phyloP scores from a whole-genome alignment of 2,888 invertebrate genomes.

The Syritta pipiens region DNA sequence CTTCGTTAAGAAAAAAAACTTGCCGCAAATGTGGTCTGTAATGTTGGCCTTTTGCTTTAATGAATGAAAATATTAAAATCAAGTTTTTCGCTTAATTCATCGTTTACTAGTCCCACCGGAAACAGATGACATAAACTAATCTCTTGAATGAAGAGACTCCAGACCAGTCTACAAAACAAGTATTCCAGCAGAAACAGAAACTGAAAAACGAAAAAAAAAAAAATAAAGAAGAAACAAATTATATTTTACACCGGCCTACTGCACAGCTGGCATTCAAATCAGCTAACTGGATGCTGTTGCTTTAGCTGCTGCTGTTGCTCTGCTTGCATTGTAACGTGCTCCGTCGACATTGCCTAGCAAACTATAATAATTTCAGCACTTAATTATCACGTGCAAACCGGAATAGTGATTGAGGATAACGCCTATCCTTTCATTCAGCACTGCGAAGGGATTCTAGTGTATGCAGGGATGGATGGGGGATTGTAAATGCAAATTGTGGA shows the following conservation, averaged over 20 bases:
- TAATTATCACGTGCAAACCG: slow-evolving; percentile 61
- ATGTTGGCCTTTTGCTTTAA: slow-evolving; percentile 39
- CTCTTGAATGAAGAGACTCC: slow-evolving; percentile 40
- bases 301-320: too few relatives aligned
- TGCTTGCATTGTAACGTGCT: slow-evolving; percentile 32
- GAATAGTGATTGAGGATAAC: slow-evolving; percentile 48
- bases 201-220: too few relatives aligned
- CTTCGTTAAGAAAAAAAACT: slow-evolving; percentile 1
- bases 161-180: too few relatives aligned
- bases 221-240: too few relatives aligned
- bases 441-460: slow-evolving; percentile 40
- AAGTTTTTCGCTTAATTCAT: slow-evolving; percentile 59
- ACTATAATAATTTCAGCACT: slow-evolving; percentile 59
- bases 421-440: slow-evolving; percentile 24
- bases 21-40: neutral
- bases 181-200: too few relatives aligned
- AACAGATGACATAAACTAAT: slow-evolving; percentile 63
- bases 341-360: slow-evolving; percentile 3
- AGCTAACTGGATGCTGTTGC: slow-evolving; percentile 21
- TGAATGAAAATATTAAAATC: slow-evolving; percentile 64
- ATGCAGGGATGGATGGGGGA: too few relatives aligned
- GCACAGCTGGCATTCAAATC: slow-evolving; percentile 40
- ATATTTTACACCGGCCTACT: slow-evolving; percentile 20
- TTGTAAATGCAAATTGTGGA: slow-evolving; percentile 58
- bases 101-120: slow-evolving; percentile 57